Evolutionary conservation across 2,797 vertebrate species (phyloP).

Genomic region (Zalophus californianus): DNA sequence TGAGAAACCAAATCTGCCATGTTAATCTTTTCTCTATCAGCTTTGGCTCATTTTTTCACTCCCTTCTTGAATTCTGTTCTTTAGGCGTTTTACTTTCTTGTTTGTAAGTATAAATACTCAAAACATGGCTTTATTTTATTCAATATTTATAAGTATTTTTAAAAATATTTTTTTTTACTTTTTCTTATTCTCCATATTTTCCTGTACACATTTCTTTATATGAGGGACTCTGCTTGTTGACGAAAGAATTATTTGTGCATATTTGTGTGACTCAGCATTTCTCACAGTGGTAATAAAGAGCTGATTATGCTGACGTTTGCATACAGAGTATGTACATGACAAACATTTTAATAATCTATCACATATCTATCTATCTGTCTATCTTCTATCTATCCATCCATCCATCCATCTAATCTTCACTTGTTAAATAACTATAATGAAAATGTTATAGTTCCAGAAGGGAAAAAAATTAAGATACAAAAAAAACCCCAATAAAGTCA

Average conservation of each 20-base stretch:
- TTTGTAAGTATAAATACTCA: not conserved
- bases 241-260: conserved; percentile 61
- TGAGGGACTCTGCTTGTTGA: conserved; percentile 41
- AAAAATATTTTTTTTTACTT: not conserved
- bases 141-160: not conserved
- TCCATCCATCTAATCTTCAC: not conserved
- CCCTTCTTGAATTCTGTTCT: not conserved
- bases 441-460: not conserved
- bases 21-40: not conserved
- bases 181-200: not conserved
- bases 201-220: not conserved
- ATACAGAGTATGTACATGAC: not conserved
- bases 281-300: conserved; percentile 44
- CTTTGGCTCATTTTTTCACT: not conserved
- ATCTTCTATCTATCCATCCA: not conserved
- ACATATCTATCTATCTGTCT: not conserved
- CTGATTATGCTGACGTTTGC: not conserved
- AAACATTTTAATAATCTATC: not conserved
- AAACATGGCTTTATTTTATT: not conserved
- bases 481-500: not conserved
- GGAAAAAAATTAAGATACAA: not conserved
- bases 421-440: not conserved
- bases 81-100: not conserved
- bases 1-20: not conserved
- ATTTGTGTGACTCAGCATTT: not conserved